A percentile compares a stretch with the other conserved stretches of the same genome.
Conservation (phyloP, 2,113 vertebrate species). For the Collichthys lucidus region DNA sequence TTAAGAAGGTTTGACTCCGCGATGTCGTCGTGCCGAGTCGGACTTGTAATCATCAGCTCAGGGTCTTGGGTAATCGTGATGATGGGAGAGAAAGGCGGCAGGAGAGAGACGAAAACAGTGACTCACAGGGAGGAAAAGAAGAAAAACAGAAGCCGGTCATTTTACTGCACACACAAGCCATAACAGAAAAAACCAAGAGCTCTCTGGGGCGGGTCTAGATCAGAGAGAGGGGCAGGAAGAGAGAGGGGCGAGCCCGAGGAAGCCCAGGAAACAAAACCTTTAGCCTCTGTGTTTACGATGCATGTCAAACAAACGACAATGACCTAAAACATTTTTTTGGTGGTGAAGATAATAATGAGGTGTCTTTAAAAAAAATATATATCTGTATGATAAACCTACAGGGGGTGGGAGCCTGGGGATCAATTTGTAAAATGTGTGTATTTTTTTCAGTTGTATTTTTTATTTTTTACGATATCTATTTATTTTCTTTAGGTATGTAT, state of each 20-base stretch:
- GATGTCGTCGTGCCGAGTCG: not conserved
- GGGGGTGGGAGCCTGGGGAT: constrained; percentile 73
- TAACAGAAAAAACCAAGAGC: constrained; percentile 73
- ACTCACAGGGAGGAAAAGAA: constrained; percentile 12
- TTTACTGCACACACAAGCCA: constrained; percentile 83
- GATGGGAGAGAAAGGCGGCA: constrained; percentile 34
- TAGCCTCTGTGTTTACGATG: constrained; percentile 86
- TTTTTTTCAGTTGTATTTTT: constrained; percentile 87
- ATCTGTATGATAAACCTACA: constrained; percentile 82
- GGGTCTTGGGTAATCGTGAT: constrained; percentile 53
- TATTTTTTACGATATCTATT: constrained; percentile 87
- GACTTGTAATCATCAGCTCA: constrained; percentile 62
- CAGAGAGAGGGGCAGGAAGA: constrained; percentile 24
- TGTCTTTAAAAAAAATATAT: constrained; percentile 75
- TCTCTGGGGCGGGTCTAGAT: constrained; percentile 15
- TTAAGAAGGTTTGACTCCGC: not conserved
- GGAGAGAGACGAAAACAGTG: constrained; percentile 61
- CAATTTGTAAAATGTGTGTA: constrained; percentile 88
- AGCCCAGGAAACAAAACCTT: constrained; percentile 74
- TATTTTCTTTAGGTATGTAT: constrained; percentile 87
- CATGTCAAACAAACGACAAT: constrained; percentile 84
- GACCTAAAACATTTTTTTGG: constrained; percentile 74
- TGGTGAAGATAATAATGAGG: constrained; percentile 78
- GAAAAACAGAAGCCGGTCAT: constrained; percentile 56
- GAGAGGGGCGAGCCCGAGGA: constrained; percentile 41